Conservation (phyloP, 2,113 vertebrate species). For the Sinosuthora webbiana region DNA sequence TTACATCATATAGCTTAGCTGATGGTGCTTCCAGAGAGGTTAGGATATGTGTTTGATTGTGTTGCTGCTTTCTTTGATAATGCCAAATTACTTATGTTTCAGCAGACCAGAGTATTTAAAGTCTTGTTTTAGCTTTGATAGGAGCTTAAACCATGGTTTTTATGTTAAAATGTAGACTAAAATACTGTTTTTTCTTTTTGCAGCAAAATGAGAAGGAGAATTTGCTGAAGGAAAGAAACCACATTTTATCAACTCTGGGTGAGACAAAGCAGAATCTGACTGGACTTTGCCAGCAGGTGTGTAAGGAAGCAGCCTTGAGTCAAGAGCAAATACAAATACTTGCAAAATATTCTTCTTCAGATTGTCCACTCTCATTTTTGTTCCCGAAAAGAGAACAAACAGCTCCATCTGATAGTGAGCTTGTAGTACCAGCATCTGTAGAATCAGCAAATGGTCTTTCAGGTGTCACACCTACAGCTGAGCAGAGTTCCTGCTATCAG, state of each 20-base stretch:
- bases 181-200: not conserved
- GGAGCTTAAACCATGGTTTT: not conserved
- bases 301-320: constrained; percentile 80
- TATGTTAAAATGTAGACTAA: not conserved
- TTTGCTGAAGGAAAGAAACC: constrained; percentile 84
- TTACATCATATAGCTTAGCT: not conserved
- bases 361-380: constrained; percentile 81
- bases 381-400: constrained; percentile 72
- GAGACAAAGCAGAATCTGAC: constrained; percentile 88
- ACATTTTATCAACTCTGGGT: constrained; percentile 85
- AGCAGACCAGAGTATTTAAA: not conserved
- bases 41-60: not conserved
- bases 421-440: not conserved
- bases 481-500: constrained; percentile 25
- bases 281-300: constrained; percentile 85
- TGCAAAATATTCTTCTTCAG: constrained; percentile 82
- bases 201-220: constrained; percentile 89
- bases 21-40: not conserved
- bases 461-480: constrained; percentile 10
- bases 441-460: constrained; percentile 58
- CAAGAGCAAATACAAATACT: constrained; percentile 87
- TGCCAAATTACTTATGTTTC: not conserved
- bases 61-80: not conserved
- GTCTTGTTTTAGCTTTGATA: not conserved
- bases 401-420: constrained; percentile 46